These are phyloP conservation scores for Kuschelorhynchus macadamiae DNA, from an alignment of 2,888 invertebrate species.

Conservation along the genomic window DNA sequence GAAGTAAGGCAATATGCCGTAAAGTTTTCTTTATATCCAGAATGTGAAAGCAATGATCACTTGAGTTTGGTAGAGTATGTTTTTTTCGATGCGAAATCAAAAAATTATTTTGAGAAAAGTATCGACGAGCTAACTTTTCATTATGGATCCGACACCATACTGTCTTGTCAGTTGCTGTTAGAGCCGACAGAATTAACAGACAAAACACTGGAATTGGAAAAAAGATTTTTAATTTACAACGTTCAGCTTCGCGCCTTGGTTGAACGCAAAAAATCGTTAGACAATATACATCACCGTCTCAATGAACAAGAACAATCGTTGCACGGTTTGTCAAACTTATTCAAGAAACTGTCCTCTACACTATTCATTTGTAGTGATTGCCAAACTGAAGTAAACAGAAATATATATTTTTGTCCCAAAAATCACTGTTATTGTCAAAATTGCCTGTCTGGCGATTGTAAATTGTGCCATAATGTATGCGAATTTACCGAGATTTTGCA, in stretches of 20 bases:
- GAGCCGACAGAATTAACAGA: neutral
- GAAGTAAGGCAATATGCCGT: conserved; percentile 1
- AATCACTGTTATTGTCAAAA: conserved; percentile 4
- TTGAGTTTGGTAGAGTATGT: neutral
- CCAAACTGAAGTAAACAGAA: neutral
- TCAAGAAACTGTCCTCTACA: neutral
- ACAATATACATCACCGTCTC: neutral
- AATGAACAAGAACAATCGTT: neutral
- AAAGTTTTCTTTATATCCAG: conserved; percentile 1
- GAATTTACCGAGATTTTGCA: conserved; percentile 4
- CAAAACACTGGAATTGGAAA: conserved; percentile 8
- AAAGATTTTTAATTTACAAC: neutral
- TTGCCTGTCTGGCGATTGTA: neutral
- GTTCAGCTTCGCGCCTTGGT: neutral
- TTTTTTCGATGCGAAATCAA: neutral
- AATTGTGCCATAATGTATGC: neutral
- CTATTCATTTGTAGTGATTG: neutral
- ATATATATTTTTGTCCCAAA: neutral
- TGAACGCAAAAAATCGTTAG: neutral
- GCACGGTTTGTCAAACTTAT: neutral
- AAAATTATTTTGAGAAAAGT: conserved; percentile 6
- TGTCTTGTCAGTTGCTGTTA: conserved; percentile 3
- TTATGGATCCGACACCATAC: neutral
- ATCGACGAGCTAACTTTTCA: neutral
- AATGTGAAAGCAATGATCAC: neutral